These are phyloP conservation scores for Keiferia lycopersicella DNA, from an alignment of 2,888 invertebrate genomes.

Conservation along the genomic window DNA sequence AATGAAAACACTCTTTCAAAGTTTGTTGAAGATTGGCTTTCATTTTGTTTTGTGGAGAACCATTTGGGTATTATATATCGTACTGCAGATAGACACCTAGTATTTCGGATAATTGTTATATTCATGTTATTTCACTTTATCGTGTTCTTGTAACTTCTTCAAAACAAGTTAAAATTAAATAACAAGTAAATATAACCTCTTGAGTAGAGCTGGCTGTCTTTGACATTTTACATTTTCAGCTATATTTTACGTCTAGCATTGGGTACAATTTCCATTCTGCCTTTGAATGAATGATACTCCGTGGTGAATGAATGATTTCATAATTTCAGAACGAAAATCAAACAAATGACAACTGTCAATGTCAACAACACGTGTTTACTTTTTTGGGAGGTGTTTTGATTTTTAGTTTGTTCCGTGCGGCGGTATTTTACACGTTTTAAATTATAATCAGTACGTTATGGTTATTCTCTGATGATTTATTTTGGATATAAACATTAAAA, in stretches of 20 bases:
- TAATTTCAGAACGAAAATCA: neutral
- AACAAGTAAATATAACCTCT: neutral
- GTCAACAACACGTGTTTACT: slow-evolving; percentile 14
- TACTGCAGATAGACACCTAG: neutral
- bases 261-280: neutral
- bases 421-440: neutral
- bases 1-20: slow-evolving; percentile 69
- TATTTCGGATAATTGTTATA: neutral
- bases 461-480: neutral
- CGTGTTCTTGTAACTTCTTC: neutral
- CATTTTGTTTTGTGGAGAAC: neutral
- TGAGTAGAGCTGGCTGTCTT: too few relatives aligned
- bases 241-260: too few relatives aligned
- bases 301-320: neutral
- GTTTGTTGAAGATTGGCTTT: slow-evolving; percentile 18
- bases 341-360: neutral
- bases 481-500: neutral
- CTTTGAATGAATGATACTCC: neutral
- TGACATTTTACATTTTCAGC: too few relatives aligned
- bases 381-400: neutral
- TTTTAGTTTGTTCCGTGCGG: neutral
- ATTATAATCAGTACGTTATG: neutral
- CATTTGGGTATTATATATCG: neutral
- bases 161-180: too few relatives aligned
- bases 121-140: neutral